phyloP scores from a whole-genome alignment of 1,140 invertebrate genomes.

The Megalonaias nervosa region DNA sequence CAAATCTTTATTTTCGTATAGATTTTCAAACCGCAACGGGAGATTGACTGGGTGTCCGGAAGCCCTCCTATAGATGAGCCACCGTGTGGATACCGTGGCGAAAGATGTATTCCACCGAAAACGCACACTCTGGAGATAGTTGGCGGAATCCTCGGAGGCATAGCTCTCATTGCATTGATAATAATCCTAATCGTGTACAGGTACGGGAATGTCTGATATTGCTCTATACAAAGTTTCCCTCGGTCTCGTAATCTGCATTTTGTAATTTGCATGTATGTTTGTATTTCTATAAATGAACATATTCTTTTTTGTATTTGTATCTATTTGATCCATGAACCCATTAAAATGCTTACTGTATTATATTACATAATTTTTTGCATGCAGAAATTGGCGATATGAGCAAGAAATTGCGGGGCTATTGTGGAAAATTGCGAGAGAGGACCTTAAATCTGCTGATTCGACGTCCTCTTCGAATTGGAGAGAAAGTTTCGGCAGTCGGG shows the following conservation, averaged over 20 bases:
- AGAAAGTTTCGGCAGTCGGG: constrained; percentile 71
- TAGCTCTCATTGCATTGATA: constrained; percentile 84
- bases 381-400: constrained; percentile 97
- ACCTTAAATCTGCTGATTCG: constrained; percentile 65
- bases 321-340: too few species aligned
- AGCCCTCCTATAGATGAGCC: constrained; percentile 90
- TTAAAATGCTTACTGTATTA: too few species aligned
- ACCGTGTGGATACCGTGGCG: constrained; percentile 90
- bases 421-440: constrained; percentile 93
- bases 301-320: too few species aligned
- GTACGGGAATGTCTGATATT: constrained; percentile 36
- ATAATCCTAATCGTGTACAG: constrained; percentile 87
- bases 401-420: constrained; percentile 97
- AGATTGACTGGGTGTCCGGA: constrained; percentile 88
- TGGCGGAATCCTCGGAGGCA: constrained; percentile 82
- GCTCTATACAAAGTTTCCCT: too few species aligned
- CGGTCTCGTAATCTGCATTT: too few species aligned
- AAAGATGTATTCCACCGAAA: constrained; percentile 75
- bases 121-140: constrained; percentile 85
- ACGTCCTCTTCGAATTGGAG: constrained; percentile 74
- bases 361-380: too few species aligned
- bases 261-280: too few species aligned
- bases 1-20: too few species aligned
- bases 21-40: constrained; percentile 44
- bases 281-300: too few species aligned